Base-by-base conservation (phyloP, 2,113 vertebrate species). In the Himantopus leucocephalus region DNA sequence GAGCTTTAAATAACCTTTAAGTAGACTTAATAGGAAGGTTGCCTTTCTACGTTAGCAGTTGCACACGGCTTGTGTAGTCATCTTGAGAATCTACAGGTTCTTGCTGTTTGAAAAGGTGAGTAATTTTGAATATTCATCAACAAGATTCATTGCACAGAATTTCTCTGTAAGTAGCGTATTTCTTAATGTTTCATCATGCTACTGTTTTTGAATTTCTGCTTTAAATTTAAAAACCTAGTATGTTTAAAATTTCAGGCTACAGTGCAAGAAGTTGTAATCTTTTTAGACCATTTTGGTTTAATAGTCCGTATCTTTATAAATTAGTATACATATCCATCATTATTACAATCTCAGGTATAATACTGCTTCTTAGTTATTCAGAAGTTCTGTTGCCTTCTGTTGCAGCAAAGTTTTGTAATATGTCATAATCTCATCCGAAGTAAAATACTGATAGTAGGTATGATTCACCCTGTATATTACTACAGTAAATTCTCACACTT, bases 1-100 rank as follows among this genome's bases (percentile, higher is more conserved):
- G 60, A 94, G 93, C 94, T 71, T 53, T 92, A 92, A 97, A 84
- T 96, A 94, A 88, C 77, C 64, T 86, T 73, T 98, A 98, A 98
- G 98, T 45, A 97, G 98, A 97, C 97, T 95, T 98, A 98, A 52
- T 7, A 16, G 45, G 37, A 55, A 70, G 67, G 60, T 39, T 41
- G 53, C 64, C 52, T 58, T 73, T 26, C n/a, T 45, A 4, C 3
- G 0, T 88, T 79, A 75, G 55, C 81, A 71, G 47, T 77, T 72
- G 29, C n/a, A 9, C n/a, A 19, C 41, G 1, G 70, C 77, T 76
- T 92, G 60, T 82, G 91, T 52, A 59, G 72, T 52, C 35, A 12
- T 55, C 48, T 72, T 90, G 73, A 74, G 85, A 71, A 60, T 86
- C 85, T 74, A 48, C 50, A 90, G 66, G 90, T 81, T 56, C 62